phyloP scores from a whole-genome alignment of 1,140 invertebrate genomes.

The Ericerus pela region DNA sequence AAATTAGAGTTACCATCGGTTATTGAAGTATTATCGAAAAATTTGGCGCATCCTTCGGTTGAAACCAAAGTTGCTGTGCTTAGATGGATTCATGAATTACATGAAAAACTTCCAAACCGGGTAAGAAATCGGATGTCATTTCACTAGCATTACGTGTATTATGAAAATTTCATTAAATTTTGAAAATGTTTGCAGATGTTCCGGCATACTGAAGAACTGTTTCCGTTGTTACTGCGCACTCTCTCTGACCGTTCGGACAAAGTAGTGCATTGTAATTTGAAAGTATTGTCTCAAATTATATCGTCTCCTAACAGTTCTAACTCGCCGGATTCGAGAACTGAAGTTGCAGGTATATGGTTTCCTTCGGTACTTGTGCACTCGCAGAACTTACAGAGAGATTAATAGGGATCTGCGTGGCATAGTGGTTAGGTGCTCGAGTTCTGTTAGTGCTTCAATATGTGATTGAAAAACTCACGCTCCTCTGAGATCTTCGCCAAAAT shows the following conservation, averaged over 20 bases:
- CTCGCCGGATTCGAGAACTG: too few species aligned
- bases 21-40: conserved; percentile 67
- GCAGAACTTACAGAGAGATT: too few species aligned
- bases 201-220: conserved; percentile 64
- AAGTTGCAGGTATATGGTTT: too few species aligned
- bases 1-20: conserved; percentile 61
- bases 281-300: conserved; percentile 79
- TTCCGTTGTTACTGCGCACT: conserved; percentile 65
- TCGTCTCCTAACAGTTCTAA: conserved; percentile 33
- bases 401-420: too few species aligned
- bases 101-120: conserved; percentile 53
- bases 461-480: too few species aligned
- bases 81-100: conserved; percentile 85
- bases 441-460: too few species aligned
- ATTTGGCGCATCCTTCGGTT: conserved; percentile 71
- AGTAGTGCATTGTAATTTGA: conserved; percentile 76
- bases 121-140: conserved; percentile 28
- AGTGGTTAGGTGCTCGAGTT: too few species aligned
- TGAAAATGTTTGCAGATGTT: conserved; percentile 56
- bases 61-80: conserved; percentile 87
- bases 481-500: conserved; percentile 23
- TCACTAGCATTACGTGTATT: conserved; percentile 3
- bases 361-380: too few species aligned
- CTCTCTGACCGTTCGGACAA: conserved; percentile 84
- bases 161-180: too few species aligned